These are phyloP conservation scores for Plebejus argus DNA, from an alignment of 2,888 invertebrate genomes.

Conservation along the genomic window DNA sequence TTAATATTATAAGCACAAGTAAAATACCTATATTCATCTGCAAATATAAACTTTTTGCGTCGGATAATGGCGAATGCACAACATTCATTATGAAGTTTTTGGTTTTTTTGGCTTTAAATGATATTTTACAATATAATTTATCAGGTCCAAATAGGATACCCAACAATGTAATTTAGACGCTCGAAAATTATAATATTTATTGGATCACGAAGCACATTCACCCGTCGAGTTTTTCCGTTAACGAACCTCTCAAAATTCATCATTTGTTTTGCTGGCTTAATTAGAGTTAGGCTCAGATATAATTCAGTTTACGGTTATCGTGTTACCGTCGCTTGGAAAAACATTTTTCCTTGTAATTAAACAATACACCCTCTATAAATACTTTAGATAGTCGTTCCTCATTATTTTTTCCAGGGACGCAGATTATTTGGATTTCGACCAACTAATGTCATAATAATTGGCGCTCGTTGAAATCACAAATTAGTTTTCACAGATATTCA, in stretches of 20 bases:
- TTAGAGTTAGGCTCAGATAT: slow-evolving; percentile 14
- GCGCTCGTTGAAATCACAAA: neutral
- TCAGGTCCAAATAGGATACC: neutral
- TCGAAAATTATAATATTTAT: slow-evolving; percentile 12
- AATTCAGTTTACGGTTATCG: neutral
- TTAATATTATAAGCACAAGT: too few relatives aligned
- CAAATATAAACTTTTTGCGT: too few relatives aligned
- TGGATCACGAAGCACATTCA: slow-evolving; percentile 8
- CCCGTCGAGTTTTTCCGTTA: slow-evolving; percentile 9
- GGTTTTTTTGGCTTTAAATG: neutral
- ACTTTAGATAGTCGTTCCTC: neutral
- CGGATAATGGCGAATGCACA: too few relatives aligned
- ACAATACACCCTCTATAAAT: too few relatives aligned
- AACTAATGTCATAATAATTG: neutral
- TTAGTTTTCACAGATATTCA: neutral
- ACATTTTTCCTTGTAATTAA: neutral
- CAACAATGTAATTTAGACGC: neutral
- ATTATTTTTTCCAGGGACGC: neutral
- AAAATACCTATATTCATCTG: too few relatives aligned
- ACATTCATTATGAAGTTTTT: too few relatives aligned
- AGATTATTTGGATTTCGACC: neutral
- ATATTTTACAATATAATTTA: slow-evolving; percentile 6
- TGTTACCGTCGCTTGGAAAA: neutral
- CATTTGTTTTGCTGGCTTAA: slow-evolving; percentile 26
- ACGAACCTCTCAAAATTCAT: slow-evolving; percentile 23